These are phyloP conservation scores for Smutsia gigantea DNA, from an alignment of 2,797 vertebrate genomes.

Conservation along the genomic window DNA sequence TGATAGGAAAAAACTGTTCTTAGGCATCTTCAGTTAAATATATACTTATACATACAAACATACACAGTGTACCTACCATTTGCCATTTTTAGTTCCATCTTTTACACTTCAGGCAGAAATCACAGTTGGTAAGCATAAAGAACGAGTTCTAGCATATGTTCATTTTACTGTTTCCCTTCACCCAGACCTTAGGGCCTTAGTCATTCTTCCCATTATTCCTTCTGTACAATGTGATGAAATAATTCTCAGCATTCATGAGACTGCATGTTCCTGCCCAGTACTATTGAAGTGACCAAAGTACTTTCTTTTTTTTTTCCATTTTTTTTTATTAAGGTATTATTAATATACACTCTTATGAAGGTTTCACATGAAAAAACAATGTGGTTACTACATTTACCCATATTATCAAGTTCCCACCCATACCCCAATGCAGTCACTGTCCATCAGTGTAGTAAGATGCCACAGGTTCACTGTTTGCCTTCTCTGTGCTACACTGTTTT, in stretches of 20 bases:
- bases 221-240: background rate
- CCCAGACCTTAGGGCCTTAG: background rate
- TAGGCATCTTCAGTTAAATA: background rate
- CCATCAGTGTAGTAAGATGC: too few species aligned
- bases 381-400: too few species aligned
- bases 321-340: too few species aligned
- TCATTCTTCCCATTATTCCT: background rate
- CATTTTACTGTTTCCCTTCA: constrained; percentile 26
- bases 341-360: too few species aligned
- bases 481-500: too few species aligned
- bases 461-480: too few species aligned
- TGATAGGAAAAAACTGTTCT: background rate
- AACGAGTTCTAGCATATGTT: background rate
- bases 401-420: too few species aligned
- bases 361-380: too few species aligned
- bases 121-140: background rate
- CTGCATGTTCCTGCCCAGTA: background rate
- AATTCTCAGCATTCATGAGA: constrained; percentile 4
- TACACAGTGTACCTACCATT: background rate
- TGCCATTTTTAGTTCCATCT: background rate
- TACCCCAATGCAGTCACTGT: too few species aligned
- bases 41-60: background rate
- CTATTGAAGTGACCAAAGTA: background rate
- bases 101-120: background rate
- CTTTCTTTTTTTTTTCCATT: background rate